Percentiles rank a stretch among this genome's conserved stretches.
Conservation (phyloP, 2,113 vertebrate genomes). For the Mandrillus leucophaeus region DNA sequence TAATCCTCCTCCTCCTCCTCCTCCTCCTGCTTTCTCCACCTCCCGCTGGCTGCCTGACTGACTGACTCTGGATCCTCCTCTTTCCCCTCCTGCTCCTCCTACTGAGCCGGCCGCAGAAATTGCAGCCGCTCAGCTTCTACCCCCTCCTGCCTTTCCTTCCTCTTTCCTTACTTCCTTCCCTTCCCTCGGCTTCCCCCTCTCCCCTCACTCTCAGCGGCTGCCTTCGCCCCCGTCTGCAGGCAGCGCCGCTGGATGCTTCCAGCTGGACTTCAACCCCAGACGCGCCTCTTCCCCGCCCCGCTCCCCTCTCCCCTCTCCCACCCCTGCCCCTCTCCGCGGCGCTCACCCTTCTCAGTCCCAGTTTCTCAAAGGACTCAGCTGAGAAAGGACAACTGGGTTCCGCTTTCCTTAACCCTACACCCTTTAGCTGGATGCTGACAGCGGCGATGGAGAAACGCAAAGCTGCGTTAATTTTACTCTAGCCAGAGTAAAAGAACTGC, state of each 20-base stretch:
- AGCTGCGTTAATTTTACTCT: background rate
- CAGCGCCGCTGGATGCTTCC: background rate
- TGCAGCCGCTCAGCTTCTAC: background rate
- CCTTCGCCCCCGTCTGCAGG: background rate
- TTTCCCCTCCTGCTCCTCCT: slow-evolving; percentile 65
- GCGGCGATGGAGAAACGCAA: background rate
- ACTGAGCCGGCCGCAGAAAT: slow-evolving; percentile 53
- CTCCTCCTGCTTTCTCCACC: slow-evolving; percentile 68
- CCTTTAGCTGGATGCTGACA: slow-evolving; percentile 11
- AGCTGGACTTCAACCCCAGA: background rate
- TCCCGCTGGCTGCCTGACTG: slow-evolving; percentile 63
- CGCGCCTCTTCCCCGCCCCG: background rate
- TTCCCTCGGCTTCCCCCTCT: background rate
- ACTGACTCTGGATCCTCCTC: slow-evolving; percentile 73
- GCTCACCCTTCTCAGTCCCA: background rate
- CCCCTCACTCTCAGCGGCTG: background rate
- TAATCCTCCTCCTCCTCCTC: slow-evolving; percentile 75
- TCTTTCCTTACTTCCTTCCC: slow-evolving; percentile 53
- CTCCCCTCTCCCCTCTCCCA: background rate
- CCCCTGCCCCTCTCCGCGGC: background rate
- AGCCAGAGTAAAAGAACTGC: slow-evolving; percentile 5
- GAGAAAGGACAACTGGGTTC: background rate
- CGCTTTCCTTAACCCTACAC: background rate
- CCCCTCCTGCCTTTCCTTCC: slow-evolving; percentile 46
- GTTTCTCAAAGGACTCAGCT: background rate